Conservation (phyloP, 2,888 invertebrate species). For the Athalia cordata region DNA sequence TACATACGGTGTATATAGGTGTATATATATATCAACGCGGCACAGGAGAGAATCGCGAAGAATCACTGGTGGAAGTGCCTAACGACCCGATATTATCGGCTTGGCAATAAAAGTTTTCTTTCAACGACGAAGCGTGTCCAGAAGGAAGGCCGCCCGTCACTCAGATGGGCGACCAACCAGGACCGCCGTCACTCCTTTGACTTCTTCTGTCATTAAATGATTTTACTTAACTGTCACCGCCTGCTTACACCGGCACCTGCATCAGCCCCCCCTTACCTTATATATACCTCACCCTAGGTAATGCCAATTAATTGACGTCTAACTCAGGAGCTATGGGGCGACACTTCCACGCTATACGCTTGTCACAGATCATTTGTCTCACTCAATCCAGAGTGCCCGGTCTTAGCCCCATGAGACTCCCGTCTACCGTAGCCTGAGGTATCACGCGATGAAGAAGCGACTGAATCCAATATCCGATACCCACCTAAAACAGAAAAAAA, state of each 20-base stretch:
- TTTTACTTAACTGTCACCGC: slow-evolving; percentile 40
- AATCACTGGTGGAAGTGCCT: slow-evolving; percentile 44
- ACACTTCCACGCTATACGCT: slow-evolving; percentile 16
- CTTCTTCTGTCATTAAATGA: slow-evolving; percentile 38
- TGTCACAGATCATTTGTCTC: slow-evolving; percentile 37
- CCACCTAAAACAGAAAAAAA: slow-evolving; percentile 26
- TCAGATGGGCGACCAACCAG: slow-evolving; percentile 38
- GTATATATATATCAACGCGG: slow-evolving; percentile 16
- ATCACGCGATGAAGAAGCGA: background rate
- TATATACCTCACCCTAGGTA: slow-evolving; percentile 29
- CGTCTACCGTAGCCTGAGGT: background rate
- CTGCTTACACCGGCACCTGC: slow-evolving; percentile 12
- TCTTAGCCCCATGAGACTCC: background rate
- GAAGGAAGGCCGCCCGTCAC: slow-evolving; percentile 41
- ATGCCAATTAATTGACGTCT: slow-evolving; percentile 47
- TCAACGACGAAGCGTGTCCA: slow-evolving; percentile 39
- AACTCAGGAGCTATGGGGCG: slow-evolving; percentile 27
- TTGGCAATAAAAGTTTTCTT: slow-evolving; percentile 43
- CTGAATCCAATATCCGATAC: background rate
- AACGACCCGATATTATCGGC: slow-evolving; percentile 44
- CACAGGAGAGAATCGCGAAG: slow-evolving; percentile 28
- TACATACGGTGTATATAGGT: background rate
- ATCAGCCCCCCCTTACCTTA: slow-evolving; percentile 42
- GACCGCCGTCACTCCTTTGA: slow-evolving; percentile 40
- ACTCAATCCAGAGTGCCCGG: background rate